These are phyloP conservation scores for Manduca sexta DNA, from an alignment of 1,140 invertebrate species.

Conservation along the genomic window DNA sequence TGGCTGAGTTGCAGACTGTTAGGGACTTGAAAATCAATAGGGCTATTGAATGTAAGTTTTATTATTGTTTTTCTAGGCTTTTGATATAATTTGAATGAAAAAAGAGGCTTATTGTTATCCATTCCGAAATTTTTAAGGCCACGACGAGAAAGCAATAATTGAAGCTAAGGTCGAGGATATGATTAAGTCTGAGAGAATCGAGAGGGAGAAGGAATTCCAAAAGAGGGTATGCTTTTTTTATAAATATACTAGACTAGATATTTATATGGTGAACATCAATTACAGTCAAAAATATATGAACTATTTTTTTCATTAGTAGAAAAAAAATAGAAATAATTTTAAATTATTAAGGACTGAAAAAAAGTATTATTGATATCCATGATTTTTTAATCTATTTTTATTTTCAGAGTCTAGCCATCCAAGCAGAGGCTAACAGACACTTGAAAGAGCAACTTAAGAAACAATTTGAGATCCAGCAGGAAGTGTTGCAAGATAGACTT, in stretches of 20 bases:
- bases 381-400: slow-evolving; percentile 3
- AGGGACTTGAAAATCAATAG: slow-evolving; percentile 76
- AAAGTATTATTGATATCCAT: no score
- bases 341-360: no score
- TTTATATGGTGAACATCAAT: not conserved
- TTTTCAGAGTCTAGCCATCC: slow-evolving; percentile 40
- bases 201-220: slow-evolving; percentile 46
- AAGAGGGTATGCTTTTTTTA: slow-evolving; percentile 35
- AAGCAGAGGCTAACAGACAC: slow-evolving; percentile 45
- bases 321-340: no score
- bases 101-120: no score
- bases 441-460: slow-evolving; percentile 52
- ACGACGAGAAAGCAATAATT: slow-evolving; percentile 51
- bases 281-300: not conserved
- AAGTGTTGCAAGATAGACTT: slow-evolving; percentile 44
- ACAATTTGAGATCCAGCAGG: slow-evolving; percentile 55
- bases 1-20: slow-evolving; percentile 79
- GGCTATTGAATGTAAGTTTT: slow-evolving; percentile 74
- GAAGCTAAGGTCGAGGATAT: slow-evolving; percentile 55
- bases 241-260: not conserved
- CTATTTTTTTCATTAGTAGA: no score
- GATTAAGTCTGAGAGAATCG: slow-evolving; percentile 37
- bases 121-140: no score
- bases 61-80: no score
- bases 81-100: no score